Evolutionary conservation across 2,888 invertebrate species (phyloP), one percentile per base, ranked within the genome.

Genomic region (Apodemia hepburni): DNA sequence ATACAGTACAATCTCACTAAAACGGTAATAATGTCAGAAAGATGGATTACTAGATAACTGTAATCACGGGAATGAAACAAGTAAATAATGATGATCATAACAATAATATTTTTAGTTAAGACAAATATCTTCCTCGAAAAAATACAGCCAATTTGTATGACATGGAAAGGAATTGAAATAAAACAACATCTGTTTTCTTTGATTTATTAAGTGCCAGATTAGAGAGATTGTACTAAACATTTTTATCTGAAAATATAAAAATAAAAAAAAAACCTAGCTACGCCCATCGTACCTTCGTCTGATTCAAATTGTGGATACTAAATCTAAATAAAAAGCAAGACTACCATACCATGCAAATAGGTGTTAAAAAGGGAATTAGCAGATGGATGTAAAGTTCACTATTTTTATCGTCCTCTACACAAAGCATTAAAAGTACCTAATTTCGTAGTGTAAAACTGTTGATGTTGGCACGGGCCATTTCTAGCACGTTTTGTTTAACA

Each of bases 351-450:
- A 63, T 71, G 67, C 65, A 75, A 75, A 45, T 17, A 42, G 42
- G 42, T 42, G 45, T 45, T 15, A 45, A 77, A 71, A 69, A 67
- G 68, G 71, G 76, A 77, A 15, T 42, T 74, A 77, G 79, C 80
- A 82, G 83, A 88, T 87, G 90, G 89, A 83, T 85, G 89, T 79
- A 88, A 88, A 88, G 87, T 87, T 88, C 85, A 86, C 83, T 75
- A 59, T 61, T 60, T 60, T 58, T 49, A 49, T 58, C 47, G 45
- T 49, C n/a, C 69, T 58, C 62, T 58, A 49, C 3, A 58, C 27
- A 59, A 29, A 45, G 33, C 3, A 18, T 49, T 47, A 60, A 33
- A n/a, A n/a, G 45, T 45, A 61, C 4, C 22, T 45, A 22, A 33
- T 54, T 22, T 6, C 27, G n/a, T 6, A 38, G 15, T 51, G 45